phyloP scores from a whole-genome alignment of 1,140 invertebrate genomes.

The Listronotus bonariensis region DNA sequence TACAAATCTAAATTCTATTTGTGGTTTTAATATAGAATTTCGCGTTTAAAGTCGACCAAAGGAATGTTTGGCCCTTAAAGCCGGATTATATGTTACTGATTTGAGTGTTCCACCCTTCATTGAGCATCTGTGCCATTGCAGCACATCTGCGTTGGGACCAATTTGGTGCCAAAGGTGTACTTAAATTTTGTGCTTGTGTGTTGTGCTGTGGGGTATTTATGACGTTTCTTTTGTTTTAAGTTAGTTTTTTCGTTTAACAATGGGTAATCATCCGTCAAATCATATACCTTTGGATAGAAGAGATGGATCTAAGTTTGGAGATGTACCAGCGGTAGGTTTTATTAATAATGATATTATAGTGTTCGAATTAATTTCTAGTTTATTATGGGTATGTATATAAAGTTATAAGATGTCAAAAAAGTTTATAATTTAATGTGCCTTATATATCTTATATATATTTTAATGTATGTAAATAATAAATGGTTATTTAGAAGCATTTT shows the following conservation, averaged over 20 bases:
- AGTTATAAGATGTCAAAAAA: no score
- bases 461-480: no score
- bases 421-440: no score
- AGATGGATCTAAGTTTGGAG: slow-evolving; percentile 49
- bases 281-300: slow-evolving; percentile 69
- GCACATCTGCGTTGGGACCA: slow-evolving; percentile 35
- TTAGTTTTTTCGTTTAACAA: slow-evolving; percentile 45
- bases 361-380: no score
- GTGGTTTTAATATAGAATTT: neutral
- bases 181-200: slow-evolving; percentile 17
- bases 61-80: slow-evolving; percentile 2
- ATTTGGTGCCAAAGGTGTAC: slow-evolving; percentile 12
- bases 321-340: slow-evolving; percentile 46
- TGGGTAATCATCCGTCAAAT: slow-evolving; percentile 73
- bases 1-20: no score
- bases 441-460: no score
- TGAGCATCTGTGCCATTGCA: slow-evolving; percentile 42
- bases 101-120: slow-evolving; percentile 30
- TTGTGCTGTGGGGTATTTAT: slow-evolving; percentile 13
- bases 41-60: slow-evolving; percentile 19
- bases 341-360: no score
- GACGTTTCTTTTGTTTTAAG: slow-evolving; percentile 23
- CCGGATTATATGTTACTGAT: slow-evolving; percentile 6
- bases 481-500: no score
- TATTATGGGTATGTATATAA: no score